Evolutionary conservation across 2,888 invertebrate species (phyloP).

Genomic region (Drosophila neonasuta): DNA sequence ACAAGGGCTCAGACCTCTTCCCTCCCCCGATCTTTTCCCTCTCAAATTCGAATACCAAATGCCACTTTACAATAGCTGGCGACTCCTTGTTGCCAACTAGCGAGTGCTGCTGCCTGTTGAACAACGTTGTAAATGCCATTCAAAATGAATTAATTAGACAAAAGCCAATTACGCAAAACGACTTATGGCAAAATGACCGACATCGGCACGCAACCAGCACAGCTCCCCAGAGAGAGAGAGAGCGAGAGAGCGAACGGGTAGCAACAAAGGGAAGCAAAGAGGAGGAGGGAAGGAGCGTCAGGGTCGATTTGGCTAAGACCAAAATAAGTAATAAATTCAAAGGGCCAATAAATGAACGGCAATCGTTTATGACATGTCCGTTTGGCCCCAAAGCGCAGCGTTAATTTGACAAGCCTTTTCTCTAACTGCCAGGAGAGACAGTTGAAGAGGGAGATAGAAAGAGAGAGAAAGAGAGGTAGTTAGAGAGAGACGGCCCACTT

Average conservation of each 20-base stretch:
- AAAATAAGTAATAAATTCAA: conserved; percentile 50
- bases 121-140: conserved; percentile 29
- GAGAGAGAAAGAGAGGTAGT: neutral
- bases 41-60: conserved; percentile 21
- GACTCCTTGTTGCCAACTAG: conserved; percentile 23
- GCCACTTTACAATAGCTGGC: conserved; percentile 41
- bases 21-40: neutral
- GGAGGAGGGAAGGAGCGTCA: neutral
- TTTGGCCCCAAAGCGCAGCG: conserved; percentile 37
- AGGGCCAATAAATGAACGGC: conserved; percentile 40
- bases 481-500: neutral
- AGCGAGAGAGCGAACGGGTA: no score
- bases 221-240: conserved; percentile 40
- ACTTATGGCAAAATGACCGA: conserved; percentile 56
- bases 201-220: conserved; percentile 54
- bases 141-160: conserved; percentile 71
- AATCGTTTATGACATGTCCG: conserved; percentile 32
- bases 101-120: conserved; percentile 12
- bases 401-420: conserved; percentile 66
- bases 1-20: neutral
- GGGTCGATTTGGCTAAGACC: conserved; percentile 20
- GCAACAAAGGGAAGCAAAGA: no score
- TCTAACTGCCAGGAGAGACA: neutral
- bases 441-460: neutral
- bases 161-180: conserved; percentile 72